Base-by-base conservation (phyloP, 2,888 invertebrate species). In the Monoplex corrugatus region DNA sequence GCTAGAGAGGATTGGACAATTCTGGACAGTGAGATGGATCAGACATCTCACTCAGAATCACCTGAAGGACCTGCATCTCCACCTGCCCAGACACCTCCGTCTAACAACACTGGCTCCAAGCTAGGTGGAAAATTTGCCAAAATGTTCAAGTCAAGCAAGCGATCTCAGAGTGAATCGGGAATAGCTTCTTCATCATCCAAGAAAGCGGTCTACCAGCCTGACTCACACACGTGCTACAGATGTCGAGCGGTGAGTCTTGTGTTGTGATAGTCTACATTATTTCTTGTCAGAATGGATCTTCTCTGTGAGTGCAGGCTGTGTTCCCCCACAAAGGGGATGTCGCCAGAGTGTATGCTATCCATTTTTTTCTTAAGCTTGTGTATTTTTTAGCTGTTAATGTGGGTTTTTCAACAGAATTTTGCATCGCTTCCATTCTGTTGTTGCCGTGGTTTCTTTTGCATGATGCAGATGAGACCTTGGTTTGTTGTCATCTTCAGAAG, bases 241-340 rank as follows among this genome's bases (percentile, higher is more conserved):
- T 93, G 93, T 89, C 92, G 92, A 91, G 91, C 90, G 89, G 94
- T 94, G 90, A 90, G 93, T 89, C 13, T 23, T 28, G 35, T 35
- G 10, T 2, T 75, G 5, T 19, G 35, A 38, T 38, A 35, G 68
- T 28, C 68, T 68, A n/a, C n/a, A n/a, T n/a, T n/a, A n/a, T n/a
- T n/a, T 16, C 35, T 32, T 6, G 13, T 6, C 32, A 35, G 16
- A 35, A 35, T 75, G 75, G 13, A 5, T 75, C 28, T 19, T 68
- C 13, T 35, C 35, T 75, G 80, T 43, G 80, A 16, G 6, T 28
- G 6, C 28, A 0, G 68, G 6, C n/a, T 28, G 28, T 68, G 8
- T 5, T 68, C 68, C 16, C 68, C 50, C 10, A 13, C 19, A 50
- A 50, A 50, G n/a, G n/a, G n/a, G n/a, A n/a, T n/a, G n/a, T n/a